A percentile compares a stretch with the other conserved stretches of the same genome.
Conservation (phyloP, 64 coral and sea anemone genomes). For the Montipora efflorescens region DNA sequence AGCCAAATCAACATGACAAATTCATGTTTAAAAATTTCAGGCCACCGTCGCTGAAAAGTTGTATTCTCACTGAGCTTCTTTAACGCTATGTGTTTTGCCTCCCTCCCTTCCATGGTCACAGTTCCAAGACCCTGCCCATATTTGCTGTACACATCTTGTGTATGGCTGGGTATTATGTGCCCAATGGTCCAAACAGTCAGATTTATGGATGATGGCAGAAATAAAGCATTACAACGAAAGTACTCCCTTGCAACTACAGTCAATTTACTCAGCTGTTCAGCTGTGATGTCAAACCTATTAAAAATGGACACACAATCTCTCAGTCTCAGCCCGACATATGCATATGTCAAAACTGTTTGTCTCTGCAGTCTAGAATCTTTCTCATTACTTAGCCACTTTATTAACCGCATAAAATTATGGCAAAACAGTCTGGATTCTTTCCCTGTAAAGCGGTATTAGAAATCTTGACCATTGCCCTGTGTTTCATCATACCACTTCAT, state of each 20-base stretch:
- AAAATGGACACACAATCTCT: slow-evolving; percentile 59
- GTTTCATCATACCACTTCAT: slow-evolving; percentile 76
- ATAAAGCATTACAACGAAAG: slow-evolving; percentile 49
- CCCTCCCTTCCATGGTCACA: slow-evolving; percentile 75
- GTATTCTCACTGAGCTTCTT: slow-evolving; percentile 78
- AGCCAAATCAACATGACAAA: slow-evolving; percentile 79
- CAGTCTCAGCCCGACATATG: slow-evolving; percentile 48
- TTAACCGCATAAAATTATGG: slow-evolving; percentile 63
- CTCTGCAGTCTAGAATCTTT: slow-evolving; percentile 24
- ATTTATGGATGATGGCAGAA: slow-evolving; percentile 53
- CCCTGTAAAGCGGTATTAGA: slow-evolving; percentile 81
- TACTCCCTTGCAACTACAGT: slow-evolving; percentile 25
- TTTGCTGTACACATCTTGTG: slow-evolving; percentile 25
- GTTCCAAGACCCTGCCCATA: slow-evolving; percentile 57
- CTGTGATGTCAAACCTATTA: slow-evolving; percentile 45
- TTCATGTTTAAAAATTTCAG: slow-evolving; percentile 11
- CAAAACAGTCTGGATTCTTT: slow-evolving; percentile 41
- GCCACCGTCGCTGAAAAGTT: slow-evolving; percentile 68
- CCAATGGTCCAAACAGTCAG: slow-evolving; percentile 74
- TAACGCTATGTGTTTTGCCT: slow-evolving; percentile 67
- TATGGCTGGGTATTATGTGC: slow-evolving; percentile 63
- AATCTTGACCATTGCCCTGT: slow-evolving; percentile 52
- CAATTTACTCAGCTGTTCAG: slow-evolving; percentile 16
- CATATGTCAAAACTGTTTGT: slow-evolving; percentile 21
- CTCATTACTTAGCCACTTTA: slow-evolving; percentile 47